Evolutionary conservation across 2,113 vertebrate genomes (phyloP).

Genomic region (Clupea harengus): DNA sequence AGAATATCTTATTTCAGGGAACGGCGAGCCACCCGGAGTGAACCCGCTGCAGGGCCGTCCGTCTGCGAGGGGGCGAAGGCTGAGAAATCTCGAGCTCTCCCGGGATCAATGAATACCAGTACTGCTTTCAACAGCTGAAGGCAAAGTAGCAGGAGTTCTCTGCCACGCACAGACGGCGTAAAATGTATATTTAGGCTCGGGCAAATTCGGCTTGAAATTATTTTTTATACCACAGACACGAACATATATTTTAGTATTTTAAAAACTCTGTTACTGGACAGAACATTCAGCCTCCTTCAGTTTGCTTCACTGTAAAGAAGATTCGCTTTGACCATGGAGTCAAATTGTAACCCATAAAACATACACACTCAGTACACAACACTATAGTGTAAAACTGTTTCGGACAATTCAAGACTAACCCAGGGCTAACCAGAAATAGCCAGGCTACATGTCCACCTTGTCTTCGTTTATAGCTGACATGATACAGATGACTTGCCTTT

Average conservation of each 20-base stretch:
- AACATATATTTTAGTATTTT: neutral
- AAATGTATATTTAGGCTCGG: conserved; percentile 15
- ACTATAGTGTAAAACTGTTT: no score
- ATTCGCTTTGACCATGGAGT: neutral
- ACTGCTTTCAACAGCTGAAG: conserved; percentile 61
- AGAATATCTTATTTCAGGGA: conserved; percentile 13
- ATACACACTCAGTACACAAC: no score
- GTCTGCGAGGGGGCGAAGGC: conserved; percentile 12
- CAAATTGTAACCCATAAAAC: no score
- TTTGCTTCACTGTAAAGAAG: neutral
- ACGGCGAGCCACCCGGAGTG: conserved; percentile 15
- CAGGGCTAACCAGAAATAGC: neutral
- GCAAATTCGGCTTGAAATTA: neutral
- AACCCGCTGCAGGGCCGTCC: conserved; percentile 11
- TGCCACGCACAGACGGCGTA: conserved; percentile 43
- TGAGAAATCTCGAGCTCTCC: conserved; percentile 52
- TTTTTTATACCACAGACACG: neutral
- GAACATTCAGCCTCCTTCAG: neutral
- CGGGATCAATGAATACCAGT: conserved; percentile 65
- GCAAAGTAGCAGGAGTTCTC: conserved; percentile 54
- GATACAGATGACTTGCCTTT: conserved; percentile 59
- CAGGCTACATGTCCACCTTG: neutral
- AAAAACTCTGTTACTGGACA: neutral
- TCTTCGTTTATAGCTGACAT: neutral
- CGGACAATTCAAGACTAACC: no score